phyloP scores from a whole-genome alignment of 2,888 invertebrate species.

The Eulithis testata region DNA sequence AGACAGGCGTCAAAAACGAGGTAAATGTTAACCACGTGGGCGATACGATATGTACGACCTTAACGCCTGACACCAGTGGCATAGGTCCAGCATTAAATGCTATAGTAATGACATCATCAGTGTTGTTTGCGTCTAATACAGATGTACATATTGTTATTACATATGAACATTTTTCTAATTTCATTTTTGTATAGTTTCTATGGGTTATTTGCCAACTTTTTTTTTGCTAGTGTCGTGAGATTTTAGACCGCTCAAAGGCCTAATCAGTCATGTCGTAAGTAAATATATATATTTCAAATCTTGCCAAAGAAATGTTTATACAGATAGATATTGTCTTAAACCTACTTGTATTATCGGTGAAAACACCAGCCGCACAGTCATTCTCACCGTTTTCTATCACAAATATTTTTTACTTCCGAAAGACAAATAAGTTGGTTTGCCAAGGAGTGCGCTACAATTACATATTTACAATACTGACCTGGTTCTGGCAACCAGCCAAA shows the following conservation, averaged over 20 bases:
- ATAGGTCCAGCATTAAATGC: constrained; percentile 47
- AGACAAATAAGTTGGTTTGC: constrained; percentile 8
- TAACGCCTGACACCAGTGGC: constrained; percentile 41
- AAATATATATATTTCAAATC: too few species aligned
- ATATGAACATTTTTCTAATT: not conserved
- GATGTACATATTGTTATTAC: constrained; percentile 3
- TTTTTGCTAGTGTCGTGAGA: not conserved
- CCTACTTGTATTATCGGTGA: too few species aligned
- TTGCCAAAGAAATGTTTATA: too few species aligned
- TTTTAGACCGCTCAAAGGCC: not conserved
- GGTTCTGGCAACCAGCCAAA: constrained; percentile 22
- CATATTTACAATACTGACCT: constrained; percentile 13
- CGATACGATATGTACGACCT: constrained; percentile 30
- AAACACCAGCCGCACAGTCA: too few species aligned
- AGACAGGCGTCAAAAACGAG: constrained; percentile 72
- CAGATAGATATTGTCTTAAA: too few species aligned
- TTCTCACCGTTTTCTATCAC: too few species aligned
- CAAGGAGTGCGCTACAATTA: constrained; percentile 8
- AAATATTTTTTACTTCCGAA: not conserved
- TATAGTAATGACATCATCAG: constrained; percentile 41
- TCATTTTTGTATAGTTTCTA: too few species aligned
- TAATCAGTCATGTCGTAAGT: too few species aligned
- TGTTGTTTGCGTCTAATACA: constrained; percentile 33
- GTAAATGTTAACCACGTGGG: constrained; percentile 49
- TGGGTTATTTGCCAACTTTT: too few species aligned